Percentiles rank a stretch among this genome's conserved stretches.
phyloP scores from a whole-genome alignment of 2,797 vertebrate genomes.

The Pangasius larnaudii region DNA sequence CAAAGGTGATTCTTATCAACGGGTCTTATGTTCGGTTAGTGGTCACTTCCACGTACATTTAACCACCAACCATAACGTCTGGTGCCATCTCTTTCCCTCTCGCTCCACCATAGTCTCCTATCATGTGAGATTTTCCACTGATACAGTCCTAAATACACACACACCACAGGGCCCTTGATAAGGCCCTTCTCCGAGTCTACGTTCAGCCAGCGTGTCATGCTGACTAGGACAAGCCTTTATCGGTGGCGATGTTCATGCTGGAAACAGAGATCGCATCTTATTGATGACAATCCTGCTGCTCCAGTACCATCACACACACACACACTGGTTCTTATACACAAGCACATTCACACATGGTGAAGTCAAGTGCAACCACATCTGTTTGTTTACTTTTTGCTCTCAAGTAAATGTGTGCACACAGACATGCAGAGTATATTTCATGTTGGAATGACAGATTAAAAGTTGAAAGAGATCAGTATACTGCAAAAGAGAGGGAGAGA shows the following conservation, averaged over 20 bases:
- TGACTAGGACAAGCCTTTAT: constrained; percentile 74
- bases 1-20: constrained; percentile 26
- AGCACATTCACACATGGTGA: constrained; percentile 22
- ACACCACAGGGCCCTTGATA: constrained; percentile 52
- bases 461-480: constrained; percentile 45
- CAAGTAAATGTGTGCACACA: background rate
- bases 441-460: constrained; percentile 46
- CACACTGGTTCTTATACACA: constrained; percentile 37
- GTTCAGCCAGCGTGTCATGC: constrained; percentile 52
- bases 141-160: constrained; percentile 54
- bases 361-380: constrained; percentile 8
- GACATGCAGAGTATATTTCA: constrained; percentile 40
- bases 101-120: constrained; percentile 58
- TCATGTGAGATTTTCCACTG: constrained; percentile 67
- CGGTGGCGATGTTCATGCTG: constrained; percentile 68
- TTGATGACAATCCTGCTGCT: constrained; percentile 70
- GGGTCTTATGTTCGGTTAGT: constrained; percentile 13
- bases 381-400: constrained; percentile 26
- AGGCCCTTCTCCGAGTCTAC: constrained; percentile 28
- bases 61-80: constrained; percentile 49
- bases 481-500: constrained; percentile 6
- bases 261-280: constrained; percentile 58
- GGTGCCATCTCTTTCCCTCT: constrained; percentile 51
- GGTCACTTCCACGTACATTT: constrained; percentile 35
- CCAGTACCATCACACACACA: constrained; percentile 41